Base-by-base conservation (phyloP, 2,888 invertebrate genomes). In the Machimus atricapillus region DNA sequence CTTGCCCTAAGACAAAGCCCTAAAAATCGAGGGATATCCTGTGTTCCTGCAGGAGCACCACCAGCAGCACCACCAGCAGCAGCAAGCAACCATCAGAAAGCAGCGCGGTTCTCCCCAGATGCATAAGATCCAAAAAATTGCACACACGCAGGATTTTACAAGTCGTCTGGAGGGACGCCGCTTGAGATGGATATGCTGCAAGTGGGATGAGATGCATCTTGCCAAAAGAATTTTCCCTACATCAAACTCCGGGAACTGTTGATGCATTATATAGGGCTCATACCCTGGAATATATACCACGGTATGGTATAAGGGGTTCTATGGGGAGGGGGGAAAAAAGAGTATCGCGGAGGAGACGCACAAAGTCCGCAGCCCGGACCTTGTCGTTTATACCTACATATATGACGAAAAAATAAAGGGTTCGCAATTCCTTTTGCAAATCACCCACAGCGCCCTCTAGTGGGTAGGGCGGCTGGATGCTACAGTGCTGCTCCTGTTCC, bases 181-280 rank as follows among this genome's bases (percentile, higher is more conserved):
- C 19, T 46, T 27, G 66, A 73, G 46, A 14, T 74, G 83, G 66
- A 73, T 31, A 31, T 43, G 74, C 46, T 43, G 74, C 46, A 66
- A 19, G 23, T 66, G 43, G 85, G 85, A 9, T 73, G 74, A 27
- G 52, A 27, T 85, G 73, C 74, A 74, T 85, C 85, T 85, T 85
- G 74, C 87, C 85, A 46, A 85, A 88, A 86, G 86, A 81, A 87
- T 5, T 46, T 46, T 85, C 87, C 58, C 31, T 88, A 85, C 87
- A 86, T 88, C 85, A 12, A 43, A 85, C 85, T 88, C 87, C 77
- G 76, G 81, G 16, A 87, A 66, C 78, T 76, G 43, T 86, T 87
- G 88, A 88, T 88, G 88, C 87, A 86, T 46, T 46, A 46, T 46
- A 46, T 85, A 87, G 66, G 82, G 43, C 58, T 37, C 4, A 66